Evolutionary conservation across 2,113 vertebrate genomes (phyloP).

Genomic region (Eurypyga helias): DNA sequence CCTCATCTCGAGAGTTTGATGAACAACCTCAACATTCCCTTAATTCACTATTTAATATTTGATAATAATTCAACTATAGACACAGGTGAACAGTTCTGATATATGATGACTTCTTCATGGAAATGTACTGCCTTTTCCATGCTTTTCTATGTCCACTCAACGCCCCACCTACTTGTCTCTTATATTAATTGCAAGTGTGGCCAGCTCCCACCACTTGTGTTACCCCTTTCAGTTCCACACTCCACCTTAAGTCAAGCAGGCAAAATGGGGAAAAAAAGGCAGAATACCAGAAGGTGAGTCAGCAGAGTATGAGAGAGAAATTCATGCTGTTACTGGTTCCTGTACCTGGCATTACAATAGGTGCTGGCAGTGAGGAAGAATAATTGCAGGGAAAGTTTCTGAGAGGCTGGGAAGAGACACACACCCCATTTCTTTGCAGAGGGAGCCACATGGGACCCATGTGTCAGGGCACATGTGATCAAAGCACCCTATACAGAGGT

Average conservation of each 20-base stretch:
- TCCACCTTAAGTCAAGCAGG: not conserved
- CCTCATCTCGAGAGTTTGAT: not conserved
- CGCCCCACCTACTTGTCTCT: not conserved
- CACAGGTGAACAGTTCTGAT: not conserved
- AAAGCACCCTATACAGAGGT: not conserved
- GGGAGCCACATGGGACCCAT: not conserved
- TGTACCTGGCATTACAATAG: not conserved
- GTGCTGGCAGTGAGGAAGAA: not conserved
- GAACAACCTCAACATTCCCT: not conserved
- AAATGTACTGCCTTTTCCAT: not conserved
- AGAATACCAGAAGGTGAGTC: not conserved
- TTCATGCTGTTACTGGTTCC: not conserved
- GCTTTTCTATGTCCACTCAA: not conserved
- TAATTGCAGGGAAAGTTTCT: not conserved
- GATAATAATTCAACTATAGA: not conserved
- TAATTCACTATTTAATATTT: not conserved
- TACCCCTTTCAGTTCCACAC: not conserved
- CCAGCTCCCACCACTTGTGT: not conserved
- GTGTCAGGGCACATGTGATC: not conserved
- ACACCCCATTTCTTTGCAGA: not conserved
- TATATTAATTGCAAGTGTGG: not conserved
- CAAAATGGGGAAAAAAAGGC: not conserved
- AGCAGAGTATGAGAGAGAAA: not conserved
- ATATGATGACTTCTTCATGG: not conserved
- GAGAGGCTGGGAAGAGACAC: not conserved